Evolutionary conservation across 2,797 vertebrate genomes (phyloP).

Genomic region (Notamacropus eugenii): DNA sequence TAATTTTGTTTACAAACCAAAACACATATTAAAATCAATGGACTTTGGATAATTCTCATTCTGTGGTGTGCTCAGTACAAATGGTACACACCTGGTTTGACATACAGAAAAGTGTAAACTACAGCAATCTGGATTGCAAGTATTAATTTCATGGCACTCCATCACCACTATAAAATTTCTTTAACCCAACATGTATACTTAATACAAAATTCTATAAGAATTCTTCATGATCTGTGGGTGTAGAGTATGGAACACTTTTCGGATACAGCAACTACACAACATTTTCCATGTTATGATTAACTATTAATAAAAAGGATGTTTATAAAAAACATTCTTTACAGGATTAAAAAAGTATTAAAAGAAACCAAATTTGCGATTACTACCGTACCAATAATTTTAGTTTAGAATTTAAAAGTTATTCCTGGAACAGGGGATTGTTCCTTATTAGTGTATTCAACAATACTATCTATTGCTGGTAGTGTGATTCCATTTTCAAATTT

Average conservation of each 20-base stretch:
- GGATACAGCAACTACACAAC: conserved; percentile 72
- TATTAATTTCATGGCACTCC: conserved; percentile 89
- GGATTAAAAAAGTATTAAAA: conserved; percentile 80
- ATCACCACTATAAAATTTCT: conserved; percentile 87
- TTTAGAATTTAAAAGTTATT: conserved; percentile 75
- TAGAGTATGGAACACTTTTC: conserved; percentile 79
- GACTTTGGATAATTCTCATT: conserved; percentile 92
- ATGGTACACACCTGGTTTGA: conserved; percentile 84
- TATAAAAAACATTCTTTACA: conserved; percentile 78
- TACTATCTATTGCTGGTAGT: conserved; percentile 84
- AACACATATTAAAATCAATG: conserved; percentile 91
- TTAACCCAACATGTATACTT: conserved; percentile 76
- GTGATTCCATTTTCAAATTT: conserved; percentile 73
- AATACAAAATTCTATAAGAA: conserved; percentile 81
- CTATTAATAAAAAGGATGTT: conserved; percentile 69
- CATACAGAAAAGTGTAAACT: conserved; percentile 92
- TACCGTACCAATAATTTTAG: conserved; percentile 74
- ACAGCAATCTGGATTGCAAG: conserved; percentile 91
- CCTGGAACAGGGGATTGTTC: conserved; percentile 72
- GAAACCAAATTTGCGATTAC: conserved; percentile 74
- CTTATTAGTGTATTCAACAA: conserved; percentile 76
- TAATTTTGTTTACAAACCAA: conserved; percentile 91
- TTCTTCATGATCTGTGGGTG: conserved; percentile 72
- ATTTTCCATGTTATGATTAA: conserved; percentile 73
- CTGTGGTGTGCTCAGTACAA: conserved; percentile 85